Evolutionary conservation across 1,140 invertebrate genomes (phyloP).

Genomic region (Drosophila baimaii): DNA sequence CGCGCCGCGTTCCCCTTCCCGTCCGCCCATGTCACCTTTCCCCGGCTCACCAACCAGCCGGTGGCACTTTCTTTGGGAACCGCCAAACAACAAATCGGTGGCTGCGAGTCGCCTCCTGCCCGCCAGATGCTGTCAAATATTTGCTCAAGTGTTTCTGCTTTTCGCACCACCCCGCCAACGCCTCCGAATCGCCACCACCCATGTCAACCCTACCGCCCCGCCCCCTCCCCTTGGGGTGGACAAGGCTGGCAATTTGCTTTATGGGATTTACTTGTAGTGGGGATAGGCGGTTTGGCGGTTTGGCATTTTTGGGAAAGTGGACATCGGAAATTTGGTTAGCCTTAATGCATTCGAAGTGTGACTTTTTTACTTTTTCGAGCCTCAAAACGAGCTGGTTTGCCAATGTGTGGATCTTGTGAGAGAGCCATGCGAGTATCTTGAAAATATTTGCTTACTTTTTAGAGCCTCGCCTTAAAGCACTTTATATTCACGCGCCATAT

Average conservation of each 20-base stretch:
- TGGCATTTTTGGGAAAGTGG: constrained; percentile 67
- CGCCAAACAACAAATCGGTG: constrained; percentile 40
- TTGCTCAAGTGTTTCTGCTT: constrained; percentile 61
- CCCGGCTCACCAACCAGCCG: constrained; percentile 2
- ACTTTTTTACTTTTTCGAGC: constrained; percentile 9
- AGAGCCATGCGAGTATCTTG: constrained; percentile 6
- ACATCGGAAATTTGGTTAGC: constrained; percentile 57
- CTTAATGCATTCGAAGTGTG: constrained; percentile 64
- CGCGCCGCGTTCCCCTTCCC: background rate
- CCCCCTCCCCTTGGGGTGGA: constrained; percentile 18
- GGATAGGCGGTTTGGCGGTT: constrained; percentile 55
- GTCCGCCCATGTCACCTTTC: background rate
- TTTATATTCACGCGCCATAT: background rate
- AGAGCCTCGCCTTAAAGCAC: constrained; percentile 1
- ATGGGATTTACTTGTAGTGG: constrained; percentile 69
- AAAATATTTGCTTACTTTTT: background rate
- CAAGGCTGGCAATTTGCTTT: constrained; percentile 67
- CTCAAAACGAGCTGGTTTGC: constrained; percentile 36
- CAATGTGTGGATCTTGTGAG: constrained; percentile 3
- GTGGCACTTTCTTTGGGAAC: constrained; percentile 67
- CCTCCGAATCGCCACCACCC: constrained; percentile 19
- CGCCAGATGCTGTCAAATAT: constrained; percentile 63
- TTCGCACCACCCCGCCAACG: constrained; percentile 35
- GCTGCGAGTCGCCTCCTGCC: constrained; percentile 25
- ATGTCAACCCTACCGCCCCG: constrained; percentile 20